Evolutionary conservation across 2,797 vertebrate species (phyloP).

Genomic region (Hyperoplus immaculatus): DNA sequence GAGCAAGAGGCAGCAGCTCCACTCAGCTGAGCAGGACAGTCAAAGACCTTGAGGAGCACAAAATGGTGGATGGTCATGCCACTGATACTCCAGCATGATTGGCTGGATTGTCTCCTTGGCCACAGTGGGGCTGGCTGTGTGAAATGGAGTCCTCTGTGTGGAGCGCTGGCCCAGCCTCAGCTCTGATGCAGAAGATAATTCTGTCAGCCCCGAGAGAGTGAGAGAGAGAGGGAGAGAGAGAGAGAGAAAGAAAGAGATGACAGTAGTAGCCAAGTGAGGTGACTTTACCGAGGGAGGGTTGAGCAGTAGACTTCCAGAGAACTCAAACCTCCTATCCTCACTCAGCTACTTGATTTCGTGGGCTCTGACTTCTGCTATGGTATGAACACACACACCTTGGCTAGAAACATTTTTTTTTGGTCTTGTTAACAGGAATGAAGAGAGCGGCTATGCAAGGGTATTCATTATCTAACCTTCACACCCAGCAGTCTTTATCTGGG

Average conservation of each 20-base stretch:
- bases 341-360: slow-evolving; percentile 38
- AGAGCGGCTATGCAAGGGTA: slow-evolving; percentile 40
- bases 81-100: slow-evolving; percentile 79
- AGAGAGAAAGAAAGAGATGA: slow-evolving; percentile 67
- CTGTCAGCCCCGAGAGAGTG: slow-evolving; percentile 92
- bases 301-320: slow-evolving; percentile 79
- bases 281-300: slow-evolving; percentile 92
- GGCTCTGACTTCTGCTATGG: slow-evolving; percentile 25
- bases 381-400: slow-evolving; percentile 3
- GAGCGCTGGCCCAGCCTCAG: slow-evolving; percentile 92
- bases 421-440: slow-evolving; percentile 49
- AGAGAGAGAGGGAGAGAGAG: slow-evolving; percentile 72
- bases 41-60: slow-evolving; percentile 88
- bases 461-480: slow-evolving; percentile 78
- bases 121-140: slow-evolving; percentile 83
- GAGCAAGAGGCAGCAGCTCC: slow-evolving; percentile 74
- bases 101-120: slow-evolving; percentile 80
- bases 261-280: slow-evolving; percentile 83
- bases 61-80: slow-evolving; percentile 87
- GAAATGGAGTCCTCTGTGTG: slow-evolving; percentile 94
- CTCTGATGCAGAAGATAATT: slow-evolving; percentile 98
- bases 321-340: slow-evolving; percentile 50
- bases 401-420: slow-evolving; percentile 37
- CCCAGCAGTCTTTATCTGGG: slow-evolving; percentile 61
- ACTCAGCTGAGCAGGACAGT: slow-evolving; percentile 79